Evolutionary conservation across 1,140 invertebrate species (phyloP), one percentile per base, ranked within the genome.

Genomic region (Ephestia elutella): DNA sequence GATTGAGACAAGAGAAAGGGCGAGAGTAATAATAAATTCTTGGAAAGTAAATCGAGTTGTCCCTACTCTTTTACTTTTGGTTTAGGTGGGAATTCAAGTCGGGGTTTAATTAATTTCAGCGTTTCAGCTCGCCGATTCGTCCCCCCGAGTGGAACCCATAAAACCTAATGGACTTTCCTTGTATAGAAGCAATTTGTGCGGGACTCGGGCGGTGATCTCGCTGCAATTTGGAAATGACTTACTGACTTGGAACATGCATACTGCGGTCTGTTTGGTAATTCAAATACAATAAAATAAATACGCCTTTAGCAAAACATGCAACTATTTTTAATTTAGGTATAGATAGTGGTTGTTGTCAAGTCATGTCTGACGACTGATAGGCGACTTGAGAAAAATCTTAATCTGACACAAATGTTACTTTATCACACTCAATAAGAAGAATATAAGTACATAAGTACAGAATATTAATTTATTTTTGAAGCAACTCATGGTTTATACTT

Each of bases 131-230:
- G 65, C 56, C 75, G 69, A 77, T 80, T 71, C 73, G 71, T 75
- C 75, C 74, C 79, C 68, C 56, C 60, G 71, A 72, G 79, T 70
- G 68, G 63, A 75, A 75, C 68, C 80, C 74, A 80, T 82, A 85
- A 87, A 87, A 81, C 80, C 78, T 87, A 87, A 87, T 85, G 84
- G 84, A 87, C 78, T 87, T 85, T 85, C 76, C 67, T 73, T 85
- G 83, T 86, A 79, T 75, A 73, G 73, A 66, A 71, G 80, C 80
- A 78, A 84, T 85, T 78, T 76, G 53, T 21, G 50, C 19, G 50
- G 73, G 73, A 76, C 68, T 73, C 57, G 66, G 63, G 65, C 60
- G 77, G 75, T 80, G 74, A 72, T 79, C 74, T 75, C 75, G 59
- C 68, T 75, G 61, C 56, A 70, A 71, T 74, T 73, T 67, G 65